These are phyloP conservation scores for Zele albiditarsus DNA, from an alignment of 2,888 invertebrate species.

Conservation along the genomic window DNA sequence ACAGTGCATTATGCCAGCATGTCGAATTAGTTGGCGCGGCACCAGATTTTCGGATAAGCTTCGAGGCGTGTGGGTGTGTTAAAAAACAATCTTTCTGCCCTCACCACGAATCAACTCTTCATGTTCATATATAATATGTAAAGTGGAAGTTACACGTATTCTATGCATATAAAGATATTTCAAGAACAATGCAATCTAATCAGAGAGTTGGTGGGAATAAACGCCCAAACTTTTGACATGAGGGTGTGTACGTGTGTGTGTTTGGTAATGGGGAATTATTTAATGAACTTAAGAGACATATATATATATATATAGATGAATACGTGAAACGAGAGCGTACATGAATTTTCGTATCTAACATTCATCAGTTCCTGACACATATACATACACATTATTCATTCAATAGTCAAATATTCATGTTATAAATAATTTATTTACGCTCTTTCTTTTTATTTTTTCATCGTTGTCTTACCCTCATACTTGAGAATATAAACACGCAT, in stretches of 20 bases:
- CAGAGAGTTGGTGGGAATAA: conserved; percentile 6
- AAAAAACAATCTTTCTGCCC: background rate
- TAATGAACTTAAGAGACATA: background rate
- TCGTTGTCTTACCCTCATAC: background rate
- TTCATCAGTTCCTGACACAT: background rate
- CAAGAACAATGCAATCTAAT: conserved; percentile 13
- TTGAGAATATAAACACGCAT: conserved; percentile 30
- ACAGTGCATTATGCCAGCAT: conserved; percentile 32
- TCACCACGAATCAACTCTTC: background rate
- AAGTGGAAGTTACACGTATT: conserved; percentile 4
- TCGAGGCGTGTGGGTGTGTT: conserved; percentile 15
- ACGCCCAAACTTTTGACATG: background rate
- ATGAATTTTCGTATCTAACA: background rate
- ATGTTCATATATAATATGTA: conserved; percentile 20
- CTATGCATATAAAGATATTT: conserved; percentile 12
- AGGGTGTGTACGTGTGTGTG: background rate
- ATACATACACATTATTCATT: background rate
- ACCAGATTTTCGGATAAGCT: conserved; percentile 42
- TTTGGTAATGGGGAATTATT: background rate
- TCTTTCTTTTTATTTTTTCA: background rate
- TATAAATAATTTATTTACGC: background rate
- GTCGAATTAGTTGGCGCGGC: conserved; percentile 37
- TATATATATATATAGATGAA: background rate
- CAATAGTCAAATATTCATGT: background rate
- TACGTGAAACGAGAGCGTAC: background rate